Percentiles rank a stretch among this genome's conserved stretches.
These are phyloP conservation scores for Bombus balteatus DNA, from an alignment of 1,140 invertebrate genomes.

Conservation along the genomic window DNA sequence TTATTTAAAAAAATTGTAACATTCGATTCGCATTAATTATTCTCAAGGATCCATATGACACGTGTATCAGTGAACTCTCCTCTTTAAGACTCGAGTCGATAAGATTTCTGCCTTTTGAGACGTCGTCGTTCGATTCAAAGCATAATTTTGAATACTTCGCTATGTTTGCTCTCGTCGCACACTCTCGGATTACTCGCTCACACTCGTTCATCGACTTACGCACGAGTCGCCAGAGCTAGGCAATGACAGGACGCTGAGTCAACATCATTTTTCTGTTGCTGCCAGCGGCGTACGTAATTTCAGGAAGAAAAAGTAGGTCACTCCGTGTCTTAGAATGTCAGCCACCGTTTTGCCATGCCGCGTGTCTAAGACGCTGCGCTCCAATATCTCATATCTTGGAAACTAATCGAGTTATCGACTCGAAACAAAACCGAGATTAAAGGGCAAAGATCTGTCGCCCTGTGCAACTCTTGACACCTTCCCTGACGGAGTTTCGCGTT, in stretches of 20 bases:
- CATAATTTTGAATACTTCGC: not conserved
- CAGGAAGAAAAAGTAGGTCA: conserved; percentile 3
- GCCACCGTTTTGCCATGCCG: not conserved
- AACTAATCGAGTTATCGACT: not conserved
- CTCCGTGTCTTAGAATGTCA: not conserved
- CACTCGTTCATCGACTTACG: not conserved
- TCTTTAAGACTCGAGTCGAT: not conserved
- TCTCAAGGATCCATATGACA: not conserved
- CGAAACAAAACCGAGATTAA: not conserved
- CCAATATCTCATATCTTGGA: not conserved
- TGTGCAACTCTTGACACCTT: not conserved
- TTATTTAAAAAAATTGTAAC: too few species aligned
- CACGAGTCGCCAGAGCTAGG: not conserved
- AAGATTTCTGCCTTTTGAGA: not conserved
- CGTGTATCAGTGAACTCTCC: not conserved
- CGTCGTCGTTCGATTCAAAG: not conserved
- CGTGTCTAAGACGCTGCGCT: not conserved
- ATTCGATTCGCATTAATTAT: not conserved
- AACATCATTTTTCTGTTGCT: not conserved
- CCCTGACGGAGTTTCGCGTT: not conserved
- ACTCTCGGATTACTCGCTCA: not conserved
- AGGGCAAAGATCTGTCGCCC: not conserved
- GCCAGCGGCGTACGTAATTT: not conserved
- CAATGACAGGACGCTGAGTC: not conserved
- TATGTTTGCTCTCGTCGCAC: not conserved